Percentiles rank a stretch among this genome's conserved stretches.
These are phyloP conservation scores for Drosophila meridiana DNA, from an alignment of 2,888 invertebrate genomes.

Conservation along the genomic window DNA sequence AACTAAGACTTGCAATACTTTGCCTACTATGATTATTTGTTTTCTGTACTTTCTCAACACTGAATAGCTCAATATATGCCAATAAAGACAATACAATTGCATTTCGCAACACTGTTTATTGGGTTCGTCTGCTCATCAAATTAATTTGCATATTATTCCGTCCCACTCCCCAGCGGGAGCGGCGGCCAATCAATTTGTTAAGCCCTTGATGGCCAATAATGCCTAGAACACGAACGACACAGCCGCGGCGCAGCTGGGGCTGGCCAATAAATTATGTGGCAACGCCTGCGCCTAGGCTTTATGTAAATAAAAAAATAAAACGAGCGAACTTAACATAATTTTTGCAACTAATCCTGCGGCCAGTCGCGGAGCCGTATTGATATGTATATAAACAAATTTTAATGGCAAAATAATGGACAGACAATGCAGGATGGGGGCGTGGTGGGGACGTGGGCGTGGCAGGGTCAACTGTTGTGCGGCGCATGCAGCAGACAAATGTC, in stretches of 20 bases:
- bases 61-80: background rate
- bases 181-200: conserved; percentile 69
- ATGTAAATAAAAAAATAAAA: conserved; percentile 36
- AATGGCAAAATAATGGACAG: conserved; percentile 67
- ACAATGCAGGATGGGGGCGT: background rate
- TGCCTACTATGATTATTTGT: no score
- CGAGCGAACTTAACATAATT: conserved; percentile 71
- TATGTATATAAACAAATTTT: conserved; percentile 78
- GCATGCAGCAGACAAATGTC: conserved; percentile 67
- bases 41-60: background rate
- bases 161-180: background rate
- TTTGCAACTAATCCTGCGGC: conserved; percentile 73
- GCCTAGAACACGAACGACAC: conserved; percentile 34
- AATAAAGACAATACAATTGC: background rate
- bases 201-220: conserved; percentile 62
- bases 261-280: conserved; percentile 69
- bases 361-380: conserved; percentile 63
- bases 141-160: conserved; percentile 37
- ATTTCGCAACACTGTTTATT: background rate
- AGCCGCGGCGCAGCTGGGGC: conserved; percentile 60
- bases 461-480: conserved; percentile 46
- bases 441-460: conserved; percentile 11
- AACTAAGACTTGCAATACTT: no score
- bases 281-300: conserved; percentile 56
- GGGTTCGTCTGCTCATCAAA: conserved; percentile 31